Conservation (phyloP, 2,888 invertebrate species). For the Aethes cnicana region DNA sequence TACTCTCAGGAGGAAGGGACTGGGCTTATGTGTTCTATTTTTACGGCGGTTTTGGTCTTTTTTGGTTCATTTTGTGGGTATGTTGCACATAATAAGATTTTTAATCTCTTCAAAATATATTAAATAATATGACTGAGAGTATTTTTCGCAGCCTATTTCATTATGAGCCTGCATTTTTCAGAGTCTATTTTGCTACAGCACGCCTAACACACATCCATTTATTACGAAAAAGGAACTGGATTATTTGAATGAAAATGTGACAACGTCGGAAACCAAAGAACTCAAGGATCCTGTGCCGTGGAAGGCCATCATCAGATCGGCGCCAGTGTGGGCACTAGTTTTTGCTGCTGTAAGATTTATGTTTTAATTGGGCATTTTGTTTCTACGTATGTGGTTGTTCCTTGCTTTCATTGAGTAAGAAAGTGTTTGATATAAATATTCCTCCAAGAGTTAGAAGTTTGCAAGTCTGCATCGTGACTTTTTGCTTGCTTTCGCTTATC, state of each 20-base stretch:
- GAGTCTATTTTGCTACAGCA: slow-evolving; percentile 76
- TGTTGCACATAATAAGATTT: slow-evolving; percentile 29
- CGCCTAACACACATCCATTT: slow-evolving; percentile 77
- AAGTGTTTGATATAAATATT: no score
- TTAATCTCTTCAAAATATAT: no score
- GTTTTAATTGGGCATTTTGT: no score
- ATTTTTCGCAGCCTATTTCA: no score
- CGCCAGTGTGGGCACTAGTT: slow-evolving; percentile 87
- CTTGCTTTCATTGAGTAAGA: no score
- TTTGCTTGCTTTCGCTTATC: no score
- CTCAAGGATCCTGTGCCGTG: slow-evolving; percentile 85
- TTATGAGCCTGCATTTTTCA: no score
- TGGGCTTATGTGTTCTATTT: slow-evolving; percentile 73
- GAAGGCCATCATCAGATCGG: slow-evolving; percentile 85
- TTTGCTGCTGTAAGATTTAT: slow-evolving; percentile 86
- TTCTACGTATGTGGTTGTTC: no score
- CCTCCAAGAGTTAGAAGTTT: no score
- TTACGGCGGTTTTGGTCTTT: slow-evolving; percentile 59
- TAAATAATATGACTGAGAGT: no score
- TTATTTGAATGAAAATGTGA: slow-evolving; percentile 81
- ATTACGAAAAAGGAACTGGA: slow-evolving; percentile 78
- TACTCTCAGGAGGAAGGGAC: slow-evolving; percentile 50
- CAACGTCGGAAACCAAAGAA: slow-evolving; percentile 67
- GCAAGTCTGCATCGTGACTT: no score
- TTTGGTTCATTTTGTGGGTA: slow-evolving; percentile 62